A percentile compares a stretch with the other conserved stretches of the same genome.
These are phyloP conservation scores for Oxytorus armatus DNA, from an alignment of 2,888 invertebrate genomes.

Conservation along the genomic window DNA sequence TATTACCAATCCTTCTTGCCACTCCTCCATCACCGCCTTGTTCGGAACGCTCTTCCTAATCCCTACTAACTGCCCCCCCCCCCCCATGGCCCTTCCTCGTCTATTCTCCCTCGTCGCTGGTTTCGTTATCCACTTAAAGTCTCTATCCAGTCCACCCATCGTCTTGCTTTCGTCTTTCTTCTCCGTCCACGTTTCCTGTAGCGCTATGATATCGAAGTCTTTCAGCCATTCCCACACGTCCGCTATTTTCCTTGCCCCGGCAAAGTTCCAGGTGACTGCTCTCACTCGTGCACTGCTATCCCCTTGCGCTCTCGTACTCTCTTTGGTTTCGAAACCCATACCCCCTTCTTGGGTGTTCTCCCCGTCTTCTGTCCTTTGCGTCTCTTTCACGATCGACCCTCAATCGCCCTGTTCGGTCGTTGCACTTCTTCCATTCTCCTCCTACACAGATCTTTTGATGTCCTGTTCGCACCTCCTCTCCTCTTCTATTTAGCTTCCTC, in stretches of 20 bases:
- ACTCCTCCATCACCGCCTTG: not conserved
- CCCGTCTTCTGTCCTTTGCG: not conserved
- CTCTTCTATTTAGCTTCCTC: not conserved
- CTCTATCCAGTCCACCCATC: not conserved
- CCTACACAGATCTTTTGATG: constrained; percentile 9
- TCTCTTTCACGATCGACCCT: not conserved
- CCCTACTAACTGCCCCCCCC: constrained; percentile 43
- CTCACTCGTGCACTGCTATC: not conserved
- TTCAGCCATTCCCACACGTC: constrained; percentile 17
- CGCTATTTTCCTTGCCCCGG: not conserved
- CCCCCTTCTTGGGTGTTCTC: not conserved
- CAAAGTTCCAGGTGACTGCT: constrained; percentile 15
- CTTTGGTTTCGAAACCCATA: not conserved
- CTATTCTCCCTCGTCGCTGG: constrained; percentile 6
- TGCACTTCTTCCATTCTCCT: constrained; percentile 3
- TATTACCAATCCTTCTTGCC: constrained; percentile 40
- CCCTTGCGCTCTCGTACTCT: not conserved
- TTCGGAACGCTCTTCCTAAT: constrained; percentile 20
- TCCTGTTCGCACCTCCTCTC: not conserved
- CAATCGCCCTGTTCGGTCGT: not conserved
- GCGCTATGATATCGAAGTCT: constrained; percentile 13
- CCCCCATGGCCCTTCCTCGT: constrained; percentile 40
- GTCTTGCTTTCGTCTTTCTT: constrained; percentile 14
- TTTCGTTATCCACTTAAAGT: constrained; percentile 30
- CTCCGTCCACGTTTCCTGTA: constrained; percentile 25